phyloP scores from a whole-genome alignment of 1,140 invertebrate species.

The Drosophila kurseongensis region DNA sequence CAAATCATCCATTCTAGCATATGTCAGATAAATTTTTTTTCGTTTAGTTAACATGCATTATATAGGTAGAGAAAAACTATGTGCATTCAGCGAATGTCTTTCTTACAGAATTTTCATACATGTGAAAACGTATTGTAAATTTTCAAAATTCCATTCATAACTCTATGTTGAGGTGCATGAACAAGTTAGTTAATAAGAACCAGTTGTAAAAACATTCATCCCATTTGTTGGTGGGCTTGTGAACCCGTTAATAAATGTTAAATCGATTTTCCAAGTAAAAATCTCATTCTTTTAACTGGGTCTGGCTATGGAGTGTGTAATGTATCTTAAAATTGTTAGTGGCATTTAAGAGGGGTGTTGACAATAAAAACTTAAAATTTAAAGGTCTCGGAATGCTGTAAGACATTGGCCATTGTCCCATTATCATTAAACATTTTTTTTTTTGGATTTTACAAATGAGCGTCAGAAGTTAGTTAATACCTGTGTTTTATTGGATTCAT shows the following conservation, averaged over 20 bases:
- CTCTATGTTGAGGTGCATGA: constrained; percentile 41
- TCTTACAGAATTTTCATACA: constrained; percentile 53
- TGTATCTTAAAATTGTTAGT: too few species aligned
- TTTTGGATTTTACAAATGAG: too few species aligned
- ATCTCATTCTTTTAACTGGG: not conserved
- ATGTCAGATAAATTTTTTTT: constrained; percentile 54
- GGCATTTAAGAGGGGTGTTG: too few species aligned
- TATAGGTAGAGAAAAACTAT: constrained; percentile 36
- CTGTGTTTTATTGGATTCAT: not conserved
- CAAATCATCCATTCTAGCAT: constrained; percentile 46
- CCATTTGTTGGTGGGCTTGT: constrained; percentile 1
- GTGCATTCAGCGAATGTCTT: constrained; percentile 76
- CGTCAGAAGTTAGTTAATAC: too few species aligned
- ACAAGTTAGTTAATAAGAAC: constrained; percentile 60
- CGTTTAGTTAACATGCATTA: constrained; percentile 58
- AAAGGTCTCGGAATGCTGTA: too few species aligned
- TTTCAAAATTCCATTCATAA: constrained; percentile 67
- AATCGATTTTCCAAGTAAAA: constrained; percentile 22
- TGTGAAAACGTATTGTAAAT: constrained; percentile 38
- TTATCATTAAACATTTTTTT: too few species aligned
- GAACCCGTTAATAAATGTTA: constrained; percentile 32
- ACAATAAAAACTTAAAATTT: too few species aligned
- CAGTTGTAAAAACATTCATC: constrained; percentile 22
- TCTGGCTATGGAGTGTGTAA: too few species aligned
- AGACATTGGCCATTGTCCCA: too few species aligned